A percentile compares a stretch with the other conserved stretches of the same genome.
Conservation (phyloP, 2,113 vertebrate genomes). For the Microtus oregoni region DNA sequence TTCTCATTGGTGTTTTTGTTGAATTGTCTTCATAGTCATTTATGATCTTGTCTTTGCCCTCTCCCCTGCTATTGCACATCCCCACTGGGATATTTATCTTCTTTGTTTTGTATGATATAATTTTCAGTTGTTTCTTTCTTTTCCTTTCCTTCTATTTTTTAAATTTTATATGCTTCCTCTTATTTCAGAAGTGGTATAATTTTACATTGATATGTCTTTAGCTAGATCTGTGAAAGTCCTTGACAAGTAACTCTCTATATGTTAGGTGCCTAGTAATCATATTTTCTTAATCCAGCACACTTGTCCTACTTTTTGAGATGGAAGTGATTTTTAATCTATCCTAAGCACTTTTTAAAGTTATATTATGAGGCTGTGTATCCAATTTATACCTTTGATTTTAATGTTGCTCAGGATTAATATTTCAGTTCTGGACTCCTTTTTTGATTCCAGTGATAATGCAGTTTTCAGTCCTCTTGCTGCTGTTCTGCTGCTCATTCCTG, state of each 20-base stretch:
- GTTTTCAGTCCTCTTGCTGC: background rate
- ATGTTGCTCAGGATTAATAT: background rate
- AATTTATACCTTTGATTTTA: background rate
- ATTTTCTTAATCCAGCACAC: background rate
- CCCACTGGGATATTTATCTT: background rate
- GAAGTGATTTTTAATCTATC: constrained; percentile 22
- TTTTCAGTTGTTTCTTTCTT: constrained; percentile 8
- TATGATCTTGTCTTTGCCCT: background rate
- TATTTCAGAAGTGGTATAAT: background rate
- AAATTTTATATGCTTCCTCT: background rate
- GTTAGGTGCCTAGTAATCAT: background rate
- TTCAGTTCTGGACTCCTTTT: background rate
- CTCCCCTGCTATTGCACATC: background rate
- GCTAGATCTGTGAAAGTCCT: background rate
- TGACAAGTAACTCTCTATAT: background rate
- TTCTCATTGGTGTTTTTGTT: background rate
- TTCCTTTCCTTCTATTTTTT: background rate
- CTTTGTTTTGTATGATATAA: background rate
- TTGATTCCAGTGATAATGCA: background rate
- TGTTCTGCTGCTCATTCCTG: background rate
- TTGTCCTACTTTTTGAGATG: background rate
- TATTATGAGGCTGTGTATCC: background rate
- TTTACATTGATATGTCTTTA: background rate
- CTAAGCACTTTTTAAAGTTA: background rate
- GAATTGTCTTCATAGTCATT: background rate